These are phyloP conservation scores for Thecocarcelia acutangulata DNA, from an alignment of 2,888 invertebrate species.

Conservation along the genomic window DNA sequence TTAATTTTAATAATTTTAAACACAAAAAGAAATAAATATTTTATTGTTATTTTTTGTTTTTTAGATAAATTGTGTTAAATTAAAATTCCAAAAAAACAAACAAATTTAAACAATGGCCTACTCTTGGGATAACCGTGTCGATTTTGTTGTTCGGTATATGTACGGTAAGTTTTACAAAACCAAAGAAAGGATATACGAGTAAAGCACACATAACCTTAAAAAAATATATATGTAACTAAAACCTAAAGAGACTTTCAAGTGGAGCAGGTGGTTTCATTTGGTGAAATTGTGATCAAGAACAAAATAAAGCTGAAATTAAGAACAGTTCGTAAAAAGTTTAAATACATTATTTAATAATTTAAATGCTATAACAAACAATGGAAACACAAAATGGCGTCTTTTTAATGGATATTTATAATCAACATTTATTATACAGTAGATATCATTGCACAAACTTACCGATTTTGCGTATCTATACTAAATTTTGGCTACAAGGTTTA, in stretches of 20 bases:
- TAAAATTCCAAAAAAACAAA: constrained; percentile 63
- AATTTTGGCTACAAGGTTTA: constrained; percentile 39
- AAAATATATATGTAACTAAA: not conserved
- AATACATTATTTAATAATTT: no score
- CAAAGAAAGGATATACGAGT: no score
- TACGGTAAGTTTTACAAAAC: constrained; percentile 85
- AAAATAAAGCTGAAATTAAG: no score
- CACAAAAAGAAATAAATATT: constrained; percentile 5
- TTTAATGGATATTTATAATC: no score
- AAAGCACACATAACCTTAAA: not conserved
- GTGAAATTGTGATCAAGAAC: not conserved
- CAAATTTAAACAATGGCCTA: constrained; percentile 85
- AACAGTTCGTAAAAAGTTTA: no score
- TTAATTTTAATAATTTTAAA: constrained; percentile 17
- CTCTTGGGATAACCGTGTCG: constrained; percentile 92
- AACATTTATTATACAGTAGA: no score
- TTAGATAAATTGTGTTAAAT: constrained; percentile 73
- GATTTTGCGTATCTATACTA: not conserved
- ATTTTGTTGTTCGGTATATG: constrained; percentile 90
- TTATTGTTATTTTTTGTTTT: constrained; percentile 54
- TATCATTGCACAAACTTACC: no score
- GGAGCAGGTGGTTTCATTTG: constrained; percentile 3
- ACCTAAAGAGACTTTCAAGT: not conserved
- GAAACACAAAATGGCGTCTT: no score
- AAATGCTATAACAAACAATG: no score